Base-by-base conservation (phyloP, 2,888 invertebrate species). In the Meghimatium bilineatum region DNA sequence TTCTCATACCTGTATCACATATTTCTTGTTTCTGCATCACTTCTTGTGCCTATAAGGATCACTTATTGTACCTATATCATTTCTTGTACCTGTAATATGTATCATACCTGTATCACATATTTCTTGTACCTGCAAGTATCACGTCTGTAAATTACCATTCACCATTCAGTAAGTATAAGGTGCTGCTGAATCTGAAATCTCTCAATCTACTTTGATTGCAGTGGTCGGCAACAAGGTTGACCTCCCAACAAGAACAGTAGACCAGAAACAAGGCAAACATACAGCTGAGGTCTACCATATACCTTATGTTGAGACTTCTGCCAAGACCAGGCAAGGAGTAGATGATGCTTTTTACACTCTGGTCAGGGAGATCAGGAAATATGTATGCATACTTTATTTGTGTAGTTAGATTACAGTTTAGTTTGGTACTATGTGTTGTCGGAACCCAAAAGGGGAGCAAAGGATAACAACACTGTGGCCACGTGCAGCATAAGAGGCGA, bases 331-430 rank as follows among this genome's bases (percentile, higher is more conserved):
- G 91, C 98, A 99, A 97, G 99, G 99, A 49, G 99, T 99, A n/a
- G 99, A 99, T 94, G 99, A 99, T 94, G 99, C 99, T 82, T 99
- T 99, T 95, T 99, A 99, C 95, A 99, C 99, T 85, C 95, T 99
- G 94, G 99, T 99, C 88, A 95, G 98, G 92, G 99, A 99, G 95
- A 99, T 99, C 91, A 96, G 99, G 93, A 98, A 98, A 95, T 98
- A 98, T 94, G 95, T 95, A 92, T 94, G 91, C 91, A 44, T 56
- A 26, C 20, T 2, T n/a, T 63, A 26, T 6, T 44, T 44, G 44
- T 44, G 44, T 44, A 12, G 5, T 5, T 44, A 5, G 12, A 44
- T 44, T 44, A 44, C 12, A 44, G 12, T 8, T 44, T 44, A 8
- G 44, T 12, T n/a, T n/a, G n/a, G n/a, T n/a, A n/a, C n/a, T n/a